These are phyloP conservation scores for Enoplosus armatus DNA, from an alignment of 2,797 vertebrate genomes.

Conservation along the genomic window DNA sequence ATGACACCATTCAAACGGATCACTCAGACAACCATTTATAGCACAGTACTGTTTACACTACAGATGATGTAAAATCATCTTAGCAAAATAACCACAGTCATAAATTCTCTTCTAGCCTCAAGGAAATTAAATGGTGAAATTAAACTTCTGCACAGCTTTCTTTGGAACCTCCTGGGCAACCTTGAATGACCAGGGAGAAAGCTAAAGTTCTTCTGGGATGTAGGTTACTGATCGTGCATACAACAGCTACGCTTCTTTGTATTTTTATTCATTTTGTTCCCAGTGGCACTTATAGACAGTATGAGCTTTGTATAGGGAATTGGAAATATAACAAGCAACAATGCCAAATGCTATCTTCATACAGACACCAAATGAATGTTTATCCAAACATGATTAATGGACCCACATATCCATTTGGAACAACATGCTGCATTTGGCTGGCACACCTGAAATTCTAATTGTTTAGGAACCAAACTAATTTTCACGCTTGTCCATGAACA, in stretches of 20 bases:
- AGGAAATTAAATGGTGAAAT: constrained; percentile 15
- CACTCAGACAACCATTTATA: background rate
- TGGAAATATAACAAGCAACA: constrained; percentile 27
- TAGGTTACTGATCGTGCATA: background rate
- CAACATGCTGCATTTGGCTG: constrained; percentile 45
- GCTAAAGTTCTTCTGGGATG: background rate
- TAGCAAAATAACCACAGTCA: constrained; percentile 1
- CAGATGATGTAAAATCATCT: background rate
- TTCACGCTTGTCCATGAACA: constrained; percentile 43
- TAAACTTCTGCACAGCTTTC: constrained; percentile 1
- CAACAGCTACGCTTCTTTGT: background rate
- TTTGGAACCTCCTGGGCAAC: background rate
- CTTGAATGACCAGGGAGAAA: background rate
- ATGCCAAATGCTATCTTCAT: constrained; percentile 19
- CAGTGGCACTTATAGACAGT: background rate
- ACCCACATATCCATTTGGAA: constrained; percentile 41
- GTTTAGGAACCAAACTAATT: constrained; percentile 56
- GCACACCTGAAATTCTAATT: constrained; percentile 34
- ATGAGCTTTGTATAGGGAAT: background rate
- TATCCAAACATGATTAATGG: constrained; percentile 48
- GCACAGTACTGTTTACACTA: background rate
- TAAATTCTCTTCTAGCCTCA: background rate
- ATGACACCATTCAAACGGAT: background rate
- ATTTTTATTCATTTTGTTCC: constrained; percentile 5
- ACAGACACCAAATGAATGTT: constrained; percentile 38